These are phyloP conservation scores for Trachelus troglodyta DNA, from an alignment of 2,888 invertebrate species.

Conservation along the genomic window DNA sequence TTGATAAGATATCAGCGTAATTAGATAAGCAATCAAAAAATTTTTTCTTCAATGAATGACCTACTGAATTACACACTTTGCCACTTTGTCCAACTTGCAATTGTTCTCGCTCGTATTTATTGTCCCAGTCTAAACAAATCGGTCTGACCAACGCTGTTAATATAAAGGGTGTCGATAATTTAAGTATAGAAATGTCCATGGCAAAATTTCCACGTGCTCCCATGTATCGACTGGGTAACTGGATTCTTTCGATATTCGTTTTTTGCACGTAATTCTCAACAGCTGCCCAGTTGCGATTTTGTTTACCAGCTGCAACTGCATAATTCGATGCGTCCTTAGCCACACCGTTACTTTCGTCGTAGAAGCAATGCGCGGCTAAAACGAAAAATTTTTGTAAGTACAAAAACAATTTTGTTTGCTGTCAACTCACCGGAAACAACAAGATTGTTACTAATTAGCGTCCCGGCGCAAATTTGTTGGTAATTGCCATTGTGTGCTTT, in stretches of 20 bases:
- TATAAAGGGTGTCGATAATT: slow-evolving; percentile 33
- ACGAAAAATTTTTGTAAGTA: neutral
- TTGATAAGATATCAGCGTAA: neutral
- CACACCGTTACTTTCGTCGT: slow-evolving; percentile 35
- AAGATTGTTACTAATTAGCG: slow-evolving; percentile 41
- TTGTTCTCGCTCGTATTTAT: slow-evolving; percentile 31
- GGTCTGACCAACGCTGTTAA: slow-evolving; percentile 37
- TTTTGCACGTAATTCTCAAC: slow-evolving; percentile 38
- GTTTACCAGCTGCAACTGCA: slow-evolving; percentile 45
- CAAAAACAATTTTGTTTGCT: neutral
- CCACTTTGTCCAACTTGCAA: slow-evolving; percentile 32
- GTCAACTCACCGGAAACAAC: slow-evolving; percentile 38
- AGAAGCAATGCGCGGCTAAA: slow-evolving; percentile 48
- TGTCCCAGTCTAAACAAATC: slow-evolving; percentile 44
- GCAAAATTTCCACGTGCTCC: slow-evolving; percentile 41
- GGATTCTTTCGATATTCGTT: slow-evolving; percentile 30
- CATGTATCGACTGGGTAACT: slow-evolving; percentile 33
- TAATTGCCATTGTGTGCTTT: slow-evolving; percentile 8
- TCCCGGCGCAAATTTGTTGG: slow-evolving; percentile 44
- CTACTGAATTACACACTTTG: slow-evolving; percentile 27
- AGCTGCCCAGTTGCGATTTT: slow-evolving; percentile 40
- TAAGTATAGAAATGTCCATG: slow-evolving; percentile 41
- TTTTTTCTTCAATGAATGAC: neutral
- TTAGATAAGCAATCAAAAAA: neutral
- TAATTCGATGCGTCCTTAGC: slow-evolving; percentile 27